Evolutionary conservation across 23 tunicate species (phyloP).

Genomic region (Phallusia fumigata): DNA sequence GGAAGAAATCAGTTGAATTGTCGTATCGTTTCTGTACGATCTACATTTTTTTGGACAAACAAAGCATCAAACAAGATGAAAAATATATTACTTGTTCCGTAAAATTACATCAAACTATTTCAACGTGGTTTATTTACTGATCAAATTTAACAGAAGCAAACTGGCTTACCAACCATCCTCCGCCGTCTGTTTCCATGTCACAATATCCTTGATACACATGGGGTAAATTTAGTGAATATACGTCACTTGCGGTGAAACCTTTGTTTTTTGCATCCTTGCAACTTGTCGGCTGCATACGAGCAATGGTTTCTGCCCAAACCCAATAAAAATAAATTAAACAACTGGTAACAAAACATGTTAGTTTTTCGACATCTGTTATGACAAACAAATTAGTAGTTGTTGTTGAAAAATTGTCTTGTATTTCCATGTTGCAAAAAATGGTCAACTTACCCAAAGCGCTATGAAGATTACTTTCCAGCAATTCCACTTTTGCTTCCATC

Average conservation of each 20-base stretch:
- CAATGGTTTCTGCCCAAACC: too few species aligned
- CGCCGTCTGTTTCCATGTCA: constrained; percentile 17
- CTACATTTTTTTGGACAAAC: too few species aligned
- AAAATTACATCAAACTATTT: not conserved
- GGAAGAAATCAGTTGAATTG: constrained; percentile 39
- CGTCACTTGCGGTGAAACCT: not conserved
- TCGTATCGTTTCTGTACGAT: constrained; percentile 37
- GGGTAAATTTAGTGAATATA: not conserved
- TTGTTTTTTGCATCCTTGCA: constrained; percentile 1
- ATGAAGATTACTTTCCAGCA: not conserved
- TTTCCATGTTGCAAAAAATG: too few species aligned
- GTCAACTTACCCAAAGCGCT: not conserved
- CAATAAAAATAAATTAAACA: too few species aligned
- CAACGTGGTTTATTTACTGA: not conserved
- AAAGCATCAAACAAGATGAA: not conserved
- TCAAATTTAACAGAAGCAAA: not conserved
- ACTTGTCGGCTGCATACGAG: not conserved
- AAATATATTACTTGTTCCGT: not conserved
- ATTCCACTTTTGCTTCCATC: not conserved
- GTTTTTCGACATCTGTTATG: too few species aligned
- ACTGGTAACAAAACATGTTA: too few species aligned
- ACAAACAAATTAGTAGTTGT: too few species aligned
- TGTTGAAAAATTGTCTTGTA: too few species aligned
- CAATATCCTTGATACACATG: not conserved
- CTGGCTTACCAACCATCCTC: constrained; percentile 8